A percentile compares a stretch with the other conserved stretches of the same genome.
phyloP scores from a whole-genome alignment of 2,888 invertebrate species.

The Epistrophella euchroma region DNA sequence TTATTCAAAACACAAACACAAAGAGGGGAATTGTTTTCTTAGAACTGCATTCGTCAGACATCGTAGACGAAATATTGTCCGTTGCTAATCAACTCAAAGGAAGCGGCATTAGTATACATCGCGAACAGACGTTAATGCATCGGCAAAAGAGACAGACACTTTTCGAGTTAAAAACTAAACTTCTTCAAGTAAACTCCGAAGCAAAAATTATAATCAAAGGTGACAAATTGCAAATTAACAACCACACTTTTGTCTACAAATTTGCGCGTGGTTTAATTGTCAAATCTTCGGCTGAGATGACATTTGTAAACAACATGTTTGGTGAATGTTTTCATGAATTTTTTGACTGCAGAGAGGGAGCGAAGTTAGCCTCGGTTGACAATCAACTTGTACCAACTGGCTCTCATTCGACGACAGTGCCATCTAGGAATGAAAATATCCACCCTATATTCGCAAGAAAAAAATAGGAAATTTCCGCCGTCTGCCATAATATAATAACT shows the following conservation, averaged over 20 bases:
- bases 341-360: slow-evolving; percentile 7
- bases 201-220: no score
- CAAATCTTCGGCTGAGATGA: not conserved
- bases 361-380: slow-evolving; percentile 1
- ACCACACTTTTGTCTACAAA: no score
- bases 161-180: no score
- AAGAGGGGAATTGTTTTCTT: not conserved
- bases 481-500: no score
- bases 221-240: no score
- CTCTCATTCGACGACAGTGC: not conserved
- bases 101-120: no score
- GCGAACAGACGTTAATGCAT: no score
- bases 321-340: not conserved
- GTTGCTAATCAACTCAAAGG: no score
- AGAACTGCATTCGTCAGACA: not conserved
- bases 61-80: no score
- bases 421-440: not conserved
- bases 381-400: not conserved
- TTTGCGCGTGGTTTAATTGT: not conserved
- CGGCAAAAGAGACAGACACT: no score
- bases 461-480: no score
- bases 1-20: not conserved
- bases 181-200: no score
- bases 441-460: not conserved
- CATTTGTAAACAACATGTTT: slow-evolving; percentile 1